phyloP scores from a whole-genome alignment of 23 tunicate genomes.

The Ascidia mentula region DNA sequence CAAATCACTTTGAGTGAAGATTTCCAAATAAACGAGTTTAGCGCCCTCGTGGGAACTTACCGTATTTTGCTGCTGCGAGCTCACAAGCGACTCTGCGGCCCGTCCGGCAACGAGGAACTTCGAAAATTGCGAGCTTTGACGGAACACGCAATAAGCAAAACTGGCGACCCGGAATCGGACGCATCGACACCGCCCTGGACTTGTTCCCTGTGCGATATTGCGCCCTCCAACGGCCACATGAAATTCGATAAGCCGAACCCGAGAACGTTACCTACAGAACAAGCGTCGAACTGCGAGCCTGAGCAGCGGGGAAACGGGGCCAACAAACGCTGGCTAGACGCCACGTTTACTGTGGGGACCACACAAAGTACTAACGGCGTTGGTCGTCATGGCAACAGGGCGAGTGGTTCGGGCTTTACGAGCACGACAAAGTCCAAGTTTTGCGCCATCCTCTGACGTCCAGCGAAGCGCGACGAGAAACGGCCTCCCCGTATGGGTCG shows the following conservation, averaged over 20 bases:
- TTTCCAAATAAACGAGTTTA: slow-evolving; percentile 31
- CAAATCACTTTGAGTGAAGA: slow-evolving; percentile 11
- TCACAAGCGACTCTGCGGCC: slow-evolving; percentile 39
- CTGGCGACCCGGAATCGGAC: not conserved
- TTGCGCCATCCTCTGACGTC: not conserved
- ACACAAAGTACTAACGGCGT: not conserved
- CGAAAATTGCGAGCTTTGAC: slow-evolving; percentile 34
- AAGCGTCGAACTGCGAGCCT: not conserved
- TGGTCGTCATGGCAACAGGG: not conserved
- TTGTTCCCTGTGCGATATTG: slow-evolving; percentile 32
- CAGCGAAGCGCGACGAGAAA: not conserved
- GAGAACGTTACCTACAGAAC: not conserved
- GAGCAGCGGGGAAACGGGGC: not conserved
- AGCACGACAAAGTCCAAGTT: not conserved
- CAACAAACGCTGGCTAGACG: not conserved
- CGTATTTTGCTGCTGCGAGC: slow-evolving; percentile 67
- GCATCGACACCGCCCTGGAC: not conserved
- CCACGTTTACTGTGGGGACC: not conserved
- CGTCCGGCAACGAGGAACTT: slow-evolving; percentile 50
- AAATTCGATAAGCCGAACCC: not conserved
- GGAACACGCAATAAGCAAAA: slow-evolving; percentile 1
- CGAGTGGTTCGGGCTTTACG: not conserved
- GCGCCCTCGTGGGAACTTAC: slow-evolving; percentile 84
- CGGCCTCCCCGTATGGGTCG: not conserved
- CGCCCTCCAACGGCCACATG: not conserved